Base-by-base conservation (phyloP, 2,797 vertebrate species). In the Scyliorhinus canicula region DNA sequence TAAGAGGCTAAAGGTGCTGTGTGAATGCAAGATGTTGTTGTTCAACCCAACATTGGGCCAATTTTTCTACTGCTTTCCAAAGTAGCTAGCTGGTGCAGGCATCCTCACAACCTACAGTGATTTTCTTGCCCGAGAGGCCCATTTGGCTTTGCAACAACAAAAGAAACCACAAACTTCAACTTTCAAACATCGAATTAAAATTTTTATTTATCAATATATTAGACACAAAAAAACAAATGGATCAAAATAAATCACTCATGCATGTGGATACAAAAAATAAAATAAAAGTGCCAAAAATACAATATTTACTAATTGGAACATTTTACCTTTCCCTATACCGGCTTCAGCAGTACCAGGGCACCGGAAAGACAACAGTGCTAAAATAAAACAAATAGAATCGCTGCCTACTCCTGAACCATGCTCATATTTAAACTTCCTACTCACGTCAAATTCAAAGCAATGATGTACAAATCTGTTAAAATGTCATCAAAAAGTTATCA, bases 161-260 rank as follows among this genome's bases (percentile, higher is more conserved):
- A 57, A 21, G 65, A 91, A n/a, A 90, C 57, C 85, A 88, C 57
- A 21, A 63, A 63, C 8, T n/a, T 44, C 88, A 94, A 94, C 44
- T 69, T 69, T 47, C 93, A 74, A 67, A n/a, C 44, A 16, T 71
- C 7, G 31, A 94, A 94, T 74, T 74, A 71, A 94, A 94, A 74
- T 28, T 94, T 90, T 94, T 94, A 94, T 94, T 94, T 55, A 71
- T 74, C 93, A 94, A 94, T 94, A 94, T 94, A 94, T 94, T 94
- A 94, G 93, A 94, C 93, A 94, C 50, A 14, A 69, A n/a, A 31
- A 93, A 94, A 94, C 67, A 94, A 63, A 93, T 44, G 28, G 93
- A 74, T 35, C 44, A 52, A 69, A 94, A 94, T 50, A 94, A 94
- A 69, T 69, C 28, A 44, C 14, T 35, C 93, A 94, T 94, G 93